These are phyloP conservation scores for Eupithecia dodoneata DNA, from an alignment of 2,888 invertebrate genomes.

Conservation along the genomic window DNA sequence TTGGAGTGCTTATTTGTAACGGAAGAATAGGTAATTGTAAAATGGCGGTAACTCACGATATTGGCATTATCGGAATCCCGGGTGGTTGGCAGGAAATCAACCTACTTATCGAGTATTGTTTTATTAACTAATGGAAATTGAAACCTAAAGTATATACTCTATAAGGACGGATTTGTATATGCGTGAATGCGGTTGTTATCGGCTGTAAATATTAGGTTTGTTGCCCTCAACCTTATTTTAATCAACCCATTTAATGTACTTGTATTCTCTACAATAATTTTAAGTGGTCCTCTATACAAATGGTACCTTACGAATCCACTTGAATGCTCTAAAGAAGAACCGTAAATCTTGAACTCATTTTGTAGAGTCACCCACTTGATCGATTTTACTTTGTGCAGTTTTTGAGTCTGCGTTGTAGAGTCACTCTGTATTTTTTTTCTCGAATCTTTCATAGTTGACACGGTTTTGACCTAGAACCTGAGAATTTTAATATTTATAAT, in stretches of 20 bases:
- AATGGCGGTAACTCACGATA: slow-evolving; percentile 48
- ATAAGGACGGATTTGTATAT: not conserved
- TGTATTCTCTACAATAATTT: not conserved
- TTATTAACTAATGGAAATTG: not conserved
- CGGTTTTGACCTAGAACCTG: slow-evolving; percentile 23
- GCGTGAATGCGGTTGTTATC: not conserved
- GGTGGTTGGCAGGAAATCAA: slow-evolving; percentile 54
- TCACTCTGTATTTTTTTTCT: not conserved
- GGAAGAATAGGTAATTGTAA: slow-evolving; percentile 25
- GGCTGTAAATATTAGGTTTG: not conserved
- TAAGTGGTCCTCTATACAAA: not conserved
- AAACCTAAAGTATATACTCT: not conserved
- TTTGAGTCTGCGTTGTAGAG: not conserved
- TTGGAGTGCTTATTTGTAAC: not conserved
- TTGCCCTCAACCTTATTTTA: not conserved
- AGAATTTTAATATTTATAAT: slow-evolving; percentile 16
- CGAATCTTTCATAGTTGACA: slow-evolving; percentile 2
- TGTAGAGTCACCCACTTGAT: not conserved
- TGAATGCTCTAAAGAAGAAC: not conserved
- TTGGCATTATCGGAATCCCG: slow-evolving; percentile 47
- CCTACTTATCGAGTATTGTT: slow-evolving; percentile 42
- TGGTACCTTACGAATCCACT: not conserved
- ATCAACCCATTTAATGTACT: not conserved
- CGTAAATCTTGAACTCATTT: not conserved
- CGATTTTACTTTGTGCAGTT: not conserved